Conservation (phyloP, 2,797 vertebrate species). For the Gambusia yucatana region DNA sequence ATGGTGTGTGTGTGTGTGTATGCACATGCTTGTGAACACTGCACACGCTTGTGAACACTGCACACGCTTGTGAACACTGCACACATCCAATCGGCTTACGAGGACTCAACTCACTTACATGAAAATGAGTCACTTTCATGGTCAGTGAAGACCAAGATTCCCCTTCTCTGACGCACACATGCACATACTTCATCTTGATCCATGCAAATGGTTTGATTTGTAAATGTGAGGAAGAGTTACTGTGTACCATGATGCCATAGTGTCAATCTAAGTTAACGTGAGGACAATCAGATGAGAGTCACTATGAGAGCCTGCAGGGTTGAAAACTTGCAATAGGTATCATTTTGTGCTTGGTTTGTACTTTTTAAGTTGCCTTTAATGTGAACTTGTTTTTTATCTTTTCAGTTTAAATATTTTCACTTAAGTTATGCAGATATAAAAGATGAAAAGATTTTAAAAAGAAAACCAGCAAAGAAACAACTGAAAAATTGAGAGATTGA, state of each 20-base stretch:
- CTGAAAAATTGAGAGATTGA: not conserved
- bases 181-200: conserved; percentile 53
- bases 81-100: conserved; percentile 55
- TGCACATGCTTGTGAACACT: conserved; percentile 22
- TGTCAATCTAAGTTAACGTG: conserved; percentile 32
- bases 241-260: conserved; percentile 17
- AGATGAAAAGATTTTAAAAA: not conserved
- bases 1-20: conserved; percentile 20
- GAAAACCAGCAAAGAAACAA: not conserved
- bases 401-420: not conserved
- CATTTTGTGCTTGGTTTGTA: conserved; percentile 16
- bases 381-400: not conserved
- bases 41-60: conserved; percentile 25
- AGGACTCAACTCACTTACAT: conserved; percentile 58
- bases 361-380: not conserved
- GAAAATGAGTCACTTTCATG: conserved; percentile 74
- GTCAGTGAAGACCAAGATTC: conserved; percentile 59
- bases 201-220: conserved; percentile 61
- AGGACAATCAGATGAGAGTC: conserved; percentile 30
- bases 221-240: conserved; percentile 43
- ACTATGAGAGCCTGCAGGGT: conserved; percentile 39
- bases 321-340: conserved; percentile 43
- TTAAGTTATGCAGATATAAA: not conserved
- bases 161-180: conserved; percentile 24
- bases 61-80: conserved; percentile 17